phyloP scores from a whole-genome alignment of 2,888 invertebrate species.

The Syrista parreyssii region DNA sequence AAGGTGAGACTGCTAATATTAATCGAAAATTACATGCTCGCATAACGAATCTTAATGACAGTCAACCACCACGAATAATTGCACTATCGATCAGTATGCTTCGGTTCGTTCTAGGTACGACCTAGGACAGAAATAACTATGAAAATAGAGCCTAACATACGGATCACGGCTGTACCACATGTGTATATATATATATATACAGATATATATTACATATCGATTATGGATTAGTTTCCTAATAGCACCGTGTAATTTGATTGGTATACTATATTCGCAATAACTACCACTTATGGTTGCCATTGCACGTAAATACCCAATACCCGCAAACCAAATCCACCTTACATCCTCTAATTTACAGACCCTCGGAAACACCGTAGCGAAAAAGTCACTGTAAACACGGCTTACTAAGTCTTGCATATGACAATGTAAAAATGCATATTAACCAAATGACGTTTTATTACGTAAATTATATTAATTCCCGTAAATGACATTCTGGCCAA shows the following conservation, averaged over 20 bases:
- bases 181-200: not conserved
- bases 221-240: not conserved
- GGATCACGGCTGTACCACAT: not conserved
- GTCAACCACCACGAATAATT: constrained; percentile 18
- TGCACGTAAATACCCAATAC: not conserved
- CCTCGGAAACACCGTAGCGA: too few species aligned
- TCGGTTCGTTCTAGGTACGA: constrained; percentile 41
- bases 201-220: not conserved
- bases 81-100: constrained; percentile 46
- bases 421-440: constrained; percentile 5
- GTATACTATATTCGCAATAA: not conserved
- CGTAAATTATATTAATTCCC: not conserved
- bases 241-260: not conserved
- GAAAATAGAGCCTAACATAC: not conserved
- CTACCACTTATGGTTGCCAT: not conserved
- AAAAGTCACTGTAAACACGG: too few species aligned
- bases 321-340: not conserved
- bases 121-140: constrained; percentile 47
- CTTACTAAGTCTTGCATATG: too few species aligned
- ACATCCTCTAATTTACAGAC: not conserved
- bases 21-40: not conserved
- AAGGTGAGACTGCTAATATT: not conserved
- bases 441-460: not conserved
- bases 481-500: not conserved
- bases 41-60: not conserved